Base-by-base conservation (phyloP, 2,797 vertebrate species). In the Sebastes itinus region DNA sequence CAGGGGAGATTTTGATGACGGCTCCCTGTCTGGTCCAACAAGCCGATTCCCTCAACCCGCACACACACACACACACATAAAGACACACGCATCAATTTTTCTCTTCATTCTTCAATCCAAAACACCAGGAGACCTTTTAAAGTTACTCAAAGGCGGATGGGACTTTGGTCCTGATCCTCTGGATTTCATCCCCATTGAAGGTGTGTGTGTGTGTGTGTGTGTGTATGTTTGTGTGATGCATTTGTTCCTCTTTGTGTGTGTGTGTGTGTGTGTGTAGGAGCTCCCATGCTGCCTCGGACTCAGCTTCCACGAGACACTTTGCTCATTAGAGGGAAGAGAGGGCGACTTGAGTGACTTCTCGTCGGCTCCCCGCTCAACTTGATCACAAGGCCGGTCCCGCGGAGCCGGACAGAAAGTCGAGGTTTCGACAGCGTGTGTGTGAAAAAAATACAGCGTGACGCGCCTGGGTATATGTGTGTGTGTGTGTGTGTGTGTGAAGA, bases 261-360 rank as follows among this genome's bases (percentile, higher is more conserved):
- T 73, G 62, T 66, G 62, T 77, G 75, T 58, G 80, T 59, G 46
- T 13, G 65, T 56, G 80, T 54, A 25, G 13, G 80, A 32, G 89
- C 77, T 88, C 87, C 85, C 93, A 92, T 92, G 92, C 92, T 92
- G 93, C 80, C 90, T 87, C 7, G 22, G 74, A 88, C 89, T 87
- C 35, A 78, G 85, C 80, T 90, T 92, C 93, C 74, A 77, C 77
- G 63, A 95, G 92, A 95, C 81, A 89, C 93, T 95, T 95, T 95
- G 92, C 95, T 96, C 95, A 94, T 96, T 96, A 96, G 92, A 91
- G 88, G 88, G 74, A 79, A 72, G 81, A 87, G 88, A 81, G 81
- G 86, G 85, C 32, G 83, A 88, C 89, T 92, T 70, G 90, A 94
- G 91, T 90, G 92, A 93, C 91, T 95, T 82, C 83, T 92, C 75